Evolutionary conservation across 1,140 invertebrate species (phyloP).

Genomic region (Delia radicum): DNA sequence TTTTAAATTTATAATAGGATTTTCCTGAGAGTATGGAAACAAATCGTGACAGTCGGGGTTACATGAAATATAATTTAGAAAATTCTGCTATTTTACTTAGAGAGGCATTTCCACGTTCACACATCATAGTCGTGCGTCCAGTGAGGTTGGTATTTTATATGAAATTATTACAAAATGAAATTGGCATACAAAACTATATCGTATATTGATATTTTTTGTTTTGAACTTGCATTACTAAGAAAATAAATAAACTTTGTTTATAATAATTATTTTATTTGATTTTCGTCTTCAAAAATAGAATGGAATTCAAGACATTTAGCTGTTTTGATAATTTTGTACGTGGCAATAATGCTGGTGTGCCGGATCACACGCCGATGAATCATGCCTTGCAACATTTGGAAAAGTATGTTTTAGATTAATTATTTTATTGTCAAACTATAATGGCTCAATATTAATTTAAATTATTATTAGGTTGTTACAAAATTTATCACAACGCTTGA

Average conservation of each 20-base stretch:
- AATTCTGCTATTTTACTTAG: slow-evolving; percentile 68
- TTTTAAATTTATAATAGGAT: slow-evolving; percentile 61
- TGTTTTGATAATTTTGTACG: slow-evolving; percentile 86
- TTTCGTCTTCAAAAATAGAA: slow-evolving; percentile 58
- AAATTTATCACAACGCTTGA: slow-evolving; percentile 60
- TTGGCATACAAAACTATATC: too few species aligned
- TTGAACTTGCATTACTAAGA: neutral
- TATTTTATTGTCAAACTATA: too few species aligned
- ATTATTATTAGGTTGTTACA: slow-evolving; percentile 61
- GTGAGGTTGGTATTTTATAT: slow-evolving; percentile 57
- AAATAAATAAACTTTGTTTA: neutral
- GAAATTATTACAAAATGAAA: too few species aligned
- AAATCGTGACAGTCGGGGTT: slow-evolving; percentile 71
- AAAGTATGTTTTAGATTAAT: slow-evolving; percentile 58
- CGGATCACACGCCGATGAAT: slow-evolving; percentile 69
- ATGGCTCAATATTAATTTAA: too few species aligned
- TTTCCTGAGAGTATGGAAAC: slow-evolving; percentile 77
- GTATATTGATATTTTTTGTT: slow-evolving; percentile 5
- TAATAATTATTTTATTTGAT: neutral
- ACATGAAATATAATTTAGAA: slow-evolving; percentile 77
- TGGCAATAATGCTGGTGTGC: slow-evolving; percentile 72
- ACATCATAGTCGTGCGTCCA: slow-evolving; percentile 75
- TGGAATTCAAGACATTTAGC: slow-evolving; percentile 79
- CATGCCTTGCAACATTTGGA: slow-evolving; percentile 70
- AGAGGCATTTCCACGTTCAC: slow-evolving; percentile 67